Base-by-base conservation (phyloP, 1,140 invertebrate species). In the Hyles euphorbiae region DNA sequence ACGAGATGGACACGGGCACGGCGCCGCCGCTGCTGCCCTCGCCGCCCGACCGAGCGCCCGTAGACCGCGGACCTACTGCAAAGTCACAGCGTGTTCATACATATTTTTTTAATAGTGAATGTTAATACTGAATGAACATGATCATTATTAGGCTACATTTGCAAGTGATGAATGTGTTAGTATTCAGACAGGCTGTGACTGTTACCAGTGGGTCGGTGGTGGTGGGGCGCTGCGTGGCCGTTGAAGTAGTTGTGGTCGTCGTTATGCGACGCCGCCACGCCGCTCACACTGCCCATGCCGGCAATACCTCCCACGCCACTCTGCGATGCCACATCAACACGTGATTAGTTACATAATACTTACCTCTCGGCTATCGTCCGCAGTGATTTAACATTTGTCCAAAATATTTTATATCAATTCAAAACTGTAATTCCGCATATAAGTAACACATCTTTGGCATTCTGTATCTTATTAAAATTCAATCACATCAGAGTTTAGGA, bases 1-100 rank as follows among this genome's bases (percentile, higher is more conserved):
- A 97, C 82, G 96, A 97, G 90, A 88, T 92, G 91, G 68, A 94
- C 90, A 72, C 91, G 72, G 71, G 55, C 65, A 60, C 48, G 51
- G 50, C 51, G 33, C 56, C 53, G 61, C 65, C 36, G 58, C 57
- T 34, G 53, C 7, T 47, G 47, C 36, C 4, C 49, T 9, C 50
- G 44, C 53, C 48, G 44, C 58, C 55, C 46, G 50, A 34, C 1
- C 32, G 50, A 10, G 9, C 50, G 2, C 46, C 46, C 12, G 46
- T 22, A 8, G 12, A 7, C 46, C 46, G n/a, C 7, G 46, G 2
- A 48, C 12, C 3, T 48, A n/a, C 46, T 48, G 22, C 22, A 48
- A n/a, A 48, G n/a, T 10, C n/a, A n/a, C 5, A 10, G 5, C n/a
- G 46, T 47, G 10, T 10, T 47, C 46, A 47, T 22, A 22, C 22